Base-by-base conservation (phyloP, 2,888 invertebrate species). In the Cheiracanthium punctorium region DNA sequence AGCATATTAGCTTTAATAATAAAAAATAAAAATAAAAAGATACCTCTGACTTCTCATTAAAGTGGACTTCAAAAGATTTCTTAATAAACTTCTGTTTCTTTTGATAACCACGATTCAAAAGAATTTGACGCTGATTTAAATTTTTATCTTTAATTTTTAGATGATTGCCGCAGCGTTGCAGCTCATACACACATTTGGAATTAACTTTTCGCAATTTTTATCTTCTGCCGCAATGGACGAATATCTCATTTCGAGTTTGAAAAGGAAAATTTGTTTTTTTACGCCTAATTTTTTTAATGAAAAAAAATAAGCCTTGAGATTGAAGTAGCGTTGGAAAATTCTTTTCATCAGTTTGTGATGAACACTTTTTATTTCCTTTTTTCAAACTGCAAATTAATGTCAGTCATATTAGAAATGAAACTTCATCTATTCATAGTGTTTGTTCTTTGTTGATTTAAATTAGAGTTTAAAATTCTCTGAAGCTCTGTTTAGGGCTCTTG, bases 61-160 rank as follows among this genome's bases (percentile, higher is more conserved):
- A 58, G 12, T 58, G 58, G 5, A 76, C 80, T 80, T 80, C 80
- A 80, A 80, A 80, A 58, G 52, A 72, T 65, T 67, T 58, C 76
- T 80, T 80, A 80, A 72, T 80, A 80, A 37, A 72, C 69, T 30
- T 80, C 43, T 20, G 41, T 30, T 30, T 20, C 65, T 52, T 80
- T 80, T 72, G 80, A 80, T 41, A 80, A 80, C 72, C 64, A 28
- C 29, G 43, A 37, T 20, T 67, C 76, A 76, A 76, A 43, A 74
- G 64, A 37, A 58, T 1, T 48, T 58, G 58, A 4, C 43, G 7
- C 43, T 24, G 58, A 58, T 20, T 58, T 58, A 58, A 58, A 58
- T 24, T 58, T 37, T 58, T 58, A 58, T 58, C 58, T 58, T 58
- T 58, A 58, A 58, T 58, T 58, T 24, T 58, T 20, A 58, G 58